Percentiles rank a stretch among this genome's conserved stretches.
Evolutionary conservation across 2,888 invertebrate genomes (phyloP).

Genomic region (Cylloceria caligata): DNA sequence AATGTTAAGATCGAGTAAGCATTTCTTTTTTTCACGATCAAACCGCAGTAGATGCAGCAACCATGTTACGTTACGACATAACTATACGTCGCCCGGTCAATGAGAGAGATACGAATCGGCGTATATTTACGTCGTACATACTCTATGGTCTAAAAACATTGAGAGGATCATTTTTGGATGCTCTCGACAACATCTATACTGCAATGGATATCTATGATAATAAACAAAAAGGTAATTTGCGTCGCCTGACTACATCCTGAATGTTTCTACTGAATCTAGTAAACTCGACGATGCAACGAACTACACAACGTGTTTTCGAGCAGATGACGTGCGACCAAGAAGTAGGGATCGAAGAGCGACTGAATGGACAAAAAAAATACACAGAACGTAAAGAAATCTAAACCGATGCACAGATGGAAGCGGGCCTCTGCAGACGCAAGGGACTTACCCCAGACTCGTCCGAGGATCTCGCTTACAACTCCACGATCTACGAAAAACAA

Average conservation of each 20-base stretch:
- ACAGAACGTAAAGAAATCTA: neutral
- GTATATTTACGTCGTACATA: neutral
- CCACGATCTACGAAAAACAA: conserved; percentile 71
- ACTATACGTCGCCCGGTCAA: neutral
- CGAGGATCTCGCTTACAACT: conserved; percentile 71
- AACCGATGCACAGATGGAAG: conserved; percentile 44
- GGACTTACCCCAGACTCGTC: conserved; percentile 73
- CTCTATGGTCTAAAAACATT: neutral
- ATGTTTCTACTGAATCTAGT: conserved; percentile 43
- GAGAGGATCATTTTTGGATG: conserved; percentile 5
- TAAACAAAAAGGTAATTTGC: neutral
- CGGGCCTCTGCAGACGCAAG: conserved; percentile 65
- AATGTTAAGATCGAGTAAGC: neutral
- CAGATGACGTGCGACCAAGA: neutral
- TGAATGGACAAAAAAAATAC: conserved; percentile 14
- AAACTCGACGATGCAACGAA: conserved; percentile 7
- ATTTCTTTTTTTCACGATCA: neutral
- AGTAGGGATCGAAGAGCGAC: neutral
- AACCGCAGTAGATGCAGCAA: neutral
- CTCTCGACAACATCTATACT: neutral
- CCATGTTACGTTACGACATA: neutral
- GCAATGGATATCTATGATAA: neutral
- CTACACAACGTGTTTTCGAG: conserved; percentile 3
- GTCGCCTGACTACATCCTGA: conserved; percentile 33
- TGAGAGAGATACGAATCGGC: neutral